These are phyloP conservation scores for Falco biarmicus DNA, from an alignment of 2,797 vertebrate species.

Conservation along the genomic window DNA sequence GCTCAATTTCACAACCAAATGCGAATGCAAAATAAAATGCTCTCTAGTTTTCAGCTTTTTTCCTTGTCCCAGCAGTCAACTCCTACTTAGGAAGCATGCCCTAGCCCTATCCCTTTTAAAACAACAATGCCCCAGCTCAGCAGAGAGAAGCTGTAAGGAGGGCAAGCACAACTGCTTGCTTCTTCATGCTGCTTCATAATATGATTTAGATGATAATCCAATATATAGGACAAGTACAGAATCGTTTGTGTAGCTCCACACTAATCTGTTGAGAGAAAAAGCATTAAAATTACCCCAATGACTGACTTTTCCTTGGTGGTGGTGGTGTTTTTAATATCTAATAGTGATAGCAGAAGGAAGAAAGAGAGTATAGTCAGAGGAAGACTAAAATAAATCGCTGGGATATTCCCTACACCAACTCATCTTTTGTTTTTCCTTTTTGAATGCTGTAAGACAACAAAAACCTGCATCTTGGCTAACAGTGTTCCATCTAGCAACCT, in stretches of 20 bases:
- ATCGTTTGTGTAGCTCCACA: not conserved
- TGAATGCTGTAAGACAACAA: not conserved
- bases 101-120: not conserved
- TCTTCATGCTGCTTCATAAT: conserved; percentile 24
- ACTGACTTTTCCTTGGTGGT: not conserved
- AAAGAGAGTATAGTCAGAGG: not conserved
- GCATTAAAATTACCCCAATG: not conserved
- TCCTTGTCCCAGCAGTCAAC: not conserved
- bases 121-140: not conserved
- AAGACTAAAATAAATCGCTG: conserved; percentile 25
- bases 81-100: not conserved
- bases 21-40: not conserved
- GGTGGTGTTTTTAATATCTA: not conserved
- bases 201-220: conserved; percentile 45
- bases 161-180: not conserved
- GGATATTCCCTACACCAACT: not conserved
- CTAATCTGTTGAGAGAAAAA: conserved; percentile 3
- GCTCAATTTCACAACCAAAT: not conserved
- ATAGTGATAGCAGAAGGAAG: not conserved
- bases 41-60: not conserved
- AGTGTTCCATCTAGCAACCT: not conserved
- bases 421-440: not conserved
- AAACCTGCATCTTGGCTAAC: not conserved
- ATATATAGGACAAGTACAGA: not conserved
- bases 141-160: not conserved